Evolutionary conservation across 2,888 invertebrate genomes (phyloP), one percentile per base, ranked within the genome.

Genomic region (Yponomeuta cagnagella): DNA sequence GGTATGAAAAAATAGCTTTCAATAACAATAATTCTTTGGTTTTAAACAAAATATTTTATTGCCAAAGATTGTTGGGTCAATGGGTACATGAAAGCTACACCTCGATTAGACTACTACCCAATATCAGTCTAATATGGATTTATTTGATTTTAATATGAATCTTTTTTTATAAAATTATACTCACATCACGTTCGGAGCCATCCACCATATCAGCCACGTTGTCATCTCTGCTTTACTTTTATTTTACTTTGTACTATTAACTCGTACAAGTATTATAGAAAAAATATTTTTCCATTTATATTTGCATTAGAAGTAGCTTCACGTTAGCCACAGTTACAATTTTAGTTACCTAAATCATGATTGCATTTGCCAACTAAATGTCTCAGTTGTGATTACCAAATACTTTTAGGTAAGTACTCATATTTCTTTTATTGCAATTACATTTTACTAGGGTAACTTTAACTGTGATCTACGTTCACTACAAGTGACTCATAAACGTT

Each of bases 21-120:
- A 81, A 79, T 70, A 72, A 76, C 76, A 76, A 80, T 81, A 81
- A 86, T 79, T 91, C 90, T 91, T 92, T 92, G 90, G 91, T 89
- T 88, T 86, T 82, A 82, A 82, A 81, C 79, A 43, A 43, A 43
- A 80, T 80, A 80, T 76, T 80, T 80, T 80, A 80, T 82, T 85
- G 82, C 86, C 87, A 81, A 87, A 87, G 70, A 75, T 75, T 79
- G 81, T 75, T 69, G 75, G 81, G 85, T 87, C 89, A 83, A 88
- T 87, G 86, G 84, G 85, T 81, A 79, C 83, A 86, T 81, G 85
- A 85, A 85, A 84, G 75, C 77, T 78, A 66, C 79, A 82, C 79
- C 79, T 85, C 80, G 76, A 79, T 80, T 81, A 85, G 79, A 82
- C 79, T 84, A 82, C 81, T 80, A 70, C 76, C 79, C 81, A 83